A percentile compares a stretch with the other conserved stretches of the same genome.
These are phyloP conservation scores for Ormyrus pomaceus DNA, from an alignment of 2,888 invertebrate species.

Conservation along the genomic window DNA sequence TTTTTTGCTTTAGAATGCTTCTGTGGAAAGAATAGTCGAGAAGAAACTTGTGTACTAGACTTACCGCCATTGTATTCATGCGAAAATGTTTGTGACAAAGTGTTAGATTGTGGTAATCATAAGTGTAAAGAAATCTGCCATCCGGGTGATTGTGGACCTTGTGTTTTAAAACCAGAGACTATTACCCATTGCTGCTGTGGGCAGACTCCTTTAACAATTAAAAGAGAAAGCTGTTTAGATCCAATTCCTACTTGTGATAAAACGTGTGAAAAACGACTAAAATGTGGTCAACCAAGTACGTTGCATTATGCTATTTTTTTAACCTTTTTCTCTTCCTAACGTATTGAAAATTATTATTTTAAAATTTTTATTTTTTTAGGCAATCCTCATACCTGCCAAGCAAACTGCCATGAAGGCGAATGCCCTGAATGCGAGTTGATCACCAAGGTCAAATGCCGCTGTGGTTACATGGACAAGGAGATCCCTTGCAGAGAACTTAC, in stretches of 20 bases:
- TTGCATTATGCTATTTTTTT: conserved; percentile 1
- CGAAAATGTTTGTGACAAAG: conserved; percentile 79
- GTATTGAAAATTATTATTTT: not conserved
- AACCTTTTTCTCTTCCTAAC: not conserved
- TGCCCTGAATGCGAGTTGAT: conserved; percentile 88
- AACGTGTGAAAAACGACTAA: conserved; percentile 75
- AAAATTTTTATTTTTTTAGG: conserved; percentile 64
- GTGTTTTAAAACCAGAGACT: conserved; percentile 79
- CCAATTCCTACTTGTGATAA: conserved; percentile 89
- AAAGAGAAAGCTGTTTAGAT: conserved; percentile 85
- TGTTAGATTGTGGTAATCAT: conserved; percentile 83
- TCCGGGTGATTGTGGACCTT: conserved; percentile 81
- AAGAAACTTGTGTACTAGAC: conserved; percentile 81
- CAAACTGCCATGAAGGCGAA: conserved; percentile 82
- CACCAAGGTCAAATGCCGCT: conserved; percentile 88
- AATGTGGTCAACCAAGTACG: conserved; percentile 74
- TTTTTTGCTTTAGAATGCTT: conserved; percentile 77
- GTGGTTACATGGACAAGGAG: conserved; percentile 90
- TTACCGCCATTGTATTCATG: conserved; percentile 79
- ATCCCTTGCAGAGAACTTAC: conserved; percentile 86
- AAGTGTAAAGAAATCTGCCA: conserved; percentile 84
- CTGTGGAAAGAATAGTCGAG: conserved; percentile 81
- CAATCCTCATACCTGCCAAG: conserved; percentile 83
- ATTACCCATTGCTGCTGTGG: conserved; percentile 88
- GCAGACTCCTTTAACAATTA: conserved; percentile 78